Conservation (phyloP, 2,113 vertebrate species). For the Brachirus orientalis region DNA sequence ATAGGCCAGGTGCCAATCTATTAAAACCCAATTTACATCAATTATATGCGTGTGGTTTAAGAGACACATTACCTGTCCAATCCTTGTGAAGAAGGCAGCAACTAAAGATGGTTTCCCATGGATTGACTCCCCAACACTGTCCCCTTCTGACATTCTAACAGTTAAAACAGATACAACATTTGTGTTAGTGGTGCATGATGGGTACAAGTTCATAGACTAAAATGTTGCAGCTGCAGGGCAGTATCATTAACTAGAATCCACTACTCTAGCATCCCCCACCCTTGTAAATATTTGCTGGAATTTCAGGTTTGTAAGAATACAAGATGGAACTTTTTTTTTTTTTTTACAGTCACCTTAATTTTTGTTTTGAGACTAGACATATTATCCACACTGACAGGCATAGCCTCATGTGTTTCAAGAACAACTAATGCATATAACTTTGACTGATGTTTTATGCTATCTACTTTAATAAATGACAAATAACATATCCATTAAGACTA, state of each 20-base stretch:
- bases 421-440: neutral
- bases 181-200: neutral
- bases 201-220: neutral
- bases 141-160: slow-evolving; percentile 98
- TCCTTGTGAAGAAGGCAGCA: slow-evolving; percentile 91
- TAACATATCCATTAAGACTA: too few species aligned
- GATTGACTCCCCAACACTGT: slow-evolving; percentile 95
- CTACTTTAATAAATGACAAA: too few species aligned
- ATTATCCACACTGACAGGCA: neutral
- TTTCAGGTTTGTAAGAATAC: neutral
- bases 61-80: slow-evolving; percentile 89
- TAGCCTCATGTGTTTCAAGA: neutral
- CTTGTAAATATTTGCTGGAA: neutral
- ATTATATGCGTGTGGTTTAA: neutral
- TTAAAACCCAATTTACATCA: too few species aligned
- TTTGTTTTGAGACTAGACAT: neutral
- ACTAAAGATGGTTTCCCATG: slow-evolving; percentile 94
- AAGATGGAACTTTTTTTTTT: neutral
- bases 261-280: neutral
- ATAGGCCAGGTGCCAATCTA: too few species aligned
- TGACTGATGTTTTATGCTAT: too few species aligned
- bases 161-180: slow-evolving; percentile 37
- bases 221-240: neutral
- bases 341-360: neutral
- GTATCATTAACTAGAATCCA: neutral